Percentiles rank a stretch among this genome's conserved stretches.
These are phyloP conservation scores for Phyllostomus hastatus DNA, from an alignment of 2,113 vertebrate genomes.

Conservation along the genomic window DNA sequence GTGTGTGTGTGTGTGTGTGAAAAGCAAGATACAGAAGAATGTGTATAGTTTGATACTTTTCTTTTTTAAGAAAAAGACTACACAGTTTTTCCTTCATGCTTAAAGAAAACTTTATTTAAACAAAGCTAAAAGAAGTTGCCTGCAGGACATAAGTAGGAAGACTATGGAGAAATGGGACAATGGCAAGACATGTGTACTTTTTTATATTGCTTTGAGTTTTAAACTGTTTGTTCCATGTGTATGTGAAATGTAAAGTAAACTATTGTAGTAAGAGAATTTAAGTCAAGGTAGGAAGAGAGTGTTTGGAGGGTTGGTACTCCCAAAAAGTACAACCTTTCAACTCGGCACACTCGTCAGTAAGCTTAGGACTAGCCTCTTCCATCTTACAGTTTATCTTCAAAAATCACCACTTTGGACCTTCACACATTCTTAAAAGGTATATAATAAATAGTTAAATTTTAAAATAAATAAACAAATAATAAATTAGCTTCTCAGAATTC, in stretches of 20 bases:
- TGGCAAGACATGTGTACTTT: neutral
- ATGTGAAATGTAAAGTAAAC: neutral
- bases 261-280: neutral
- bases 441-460: neutral
- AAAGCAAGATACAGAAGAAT: neutral
- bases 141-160: neutral
- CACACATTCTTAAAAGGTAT: neutral
- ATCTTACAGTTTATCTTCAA: neutral
- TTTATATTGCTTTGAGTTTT: constrained; percentile 34
- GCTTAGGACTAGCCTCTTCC: neutral
- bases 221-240: neutral
- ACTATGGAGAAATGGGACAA: neutral
- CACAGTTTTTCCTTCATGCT: neutral
- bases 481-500: neutral
- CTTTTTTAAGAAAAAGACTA: neutral
- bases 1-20: neutral
- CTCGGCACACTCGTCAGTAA: neutral
- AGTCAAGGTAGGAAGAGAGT: neutral
- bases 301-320: neutral
- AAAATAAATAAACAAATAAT: neutral
- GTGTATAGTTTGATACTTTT: neutral
- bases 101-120: neutral
- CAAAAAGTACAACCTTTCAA: neutral
- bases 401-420: neutral
- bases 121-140: neutral